Base-by-base conservation (phyloP, 2,113 vertebrate species). In the Tupaia chinensis region DNA sequence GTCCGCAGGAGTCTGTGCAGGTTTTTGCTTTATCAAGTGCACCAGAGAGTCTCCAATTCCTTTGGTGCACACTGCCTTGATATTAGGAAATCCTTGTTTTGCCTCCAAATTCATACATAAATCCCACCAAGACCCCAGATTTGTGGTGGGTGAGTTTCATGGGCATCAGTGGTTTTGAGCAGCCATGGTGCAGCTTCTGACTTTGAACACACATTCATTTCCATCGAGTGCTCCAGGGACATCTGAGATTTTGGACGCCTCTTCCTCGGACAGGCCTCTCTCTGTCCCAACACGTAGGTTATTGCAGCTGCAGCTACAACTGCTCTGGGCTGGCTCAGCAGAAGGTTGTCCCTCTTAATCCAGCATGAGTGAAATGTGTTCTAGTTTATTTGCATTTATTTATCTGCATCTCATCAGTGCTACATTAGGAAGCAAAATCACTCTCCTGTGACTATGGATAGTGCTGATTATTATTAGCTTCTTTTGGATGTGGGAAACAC, bases 101-200 rank as follows among this genome's bases (percentile, higher is more conserved):
- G 27, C 68, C 32, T 96, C 61, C 74, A 77, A 77, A 89, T 86
- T 89, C 22, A 58, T 68, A 54, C 81, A 60, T 27, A 81, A 95
- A 93, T 79, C 73, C 63, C 32, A 53, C 14, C 9, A 32, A 87
- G 27, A 22, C 19, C 34, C n/a, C 0, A 2, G 74, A 53, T 86
- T 87, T 19, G 5, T 1, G 5, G 70, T 14, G 20, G 79, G 58
- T 80, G 79, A 70, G 96, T 94, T 96, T 94, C 94, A 80, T 1
- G 54, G 81, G 44, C 93, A n/a, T 89, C 22, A 3, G 0, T 5
- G 53, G 78, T 70, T 25, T 91, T 19, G 27, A 86, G 66, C 97
- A 98, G 95, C 97, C 96, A 94, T 79, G 61, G 29, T 76, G 88
- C 88, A 83, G 89, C 91, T 93, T 94, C 82, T 63, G 88, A n/a